Evolutionary conservation across 2,797 vertebrate species (phyloP), one percentile per base, ranked within the genome.

Genomic region (Enteromius anoplus): DNA sequence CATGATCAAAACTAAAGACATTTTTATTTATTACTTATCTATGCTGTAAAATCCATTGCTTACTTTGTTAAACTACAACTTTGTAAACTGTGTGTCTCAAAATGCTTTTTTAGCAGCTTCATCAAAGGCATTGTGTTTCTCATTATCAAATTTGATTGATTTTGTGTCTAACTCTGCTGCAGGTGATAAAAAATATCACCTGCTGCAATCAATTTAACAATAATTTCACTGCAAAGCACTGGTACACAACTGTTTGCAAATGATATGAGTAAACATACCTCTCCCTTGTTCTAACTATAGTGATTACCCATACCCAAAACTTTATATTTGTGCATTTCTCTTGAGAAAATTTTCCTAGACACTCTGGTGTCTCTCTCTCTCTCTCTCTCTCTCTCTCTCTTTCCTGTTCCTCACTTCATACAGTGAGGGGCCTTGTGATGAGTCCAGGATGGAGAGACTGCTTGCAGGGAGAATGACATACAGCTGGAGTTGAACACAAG

Each of bases 401-500:
- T 47, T n/a, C 51, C 29, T 47, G 5, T 70, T 66, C 55, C 21
- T 80, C 60, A 76, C 60, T 78, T 69, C 21, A 64, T 60, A 37
- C 37, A 64, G 21, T 77, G 79, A 64, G 21, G 77, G 79, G 65
- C 40, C 23, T 73, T 40, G 68, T 75, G 70, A 60, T 55, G 58
- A 85, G 17, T 83, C 68, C 66, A 76, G 51, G 15, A 81, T 58
- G 15, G 29, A 79, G 29, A 26, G 21, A 3, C 69, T 26, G 66
- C 72, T 80, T 26, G 49, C 42, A 76, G 68, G 23, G 9, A n/a
- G 68, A 83, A 73, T 81, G 55, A 70, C 85, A 81, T 65, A 60
- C 85, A 84, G 84, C 53, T 88, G 85, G 26, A 71, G 40, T 85
- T 78, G 80, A 65, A 85, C 73, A 75, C 45, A 34, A 70, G 79